Evolutionary conservation across 1,140 invertebrate genomes (phyloP), one percentile per base, ranked within the genome.

Genomic region (Tetramorium simillimum): DNA sequence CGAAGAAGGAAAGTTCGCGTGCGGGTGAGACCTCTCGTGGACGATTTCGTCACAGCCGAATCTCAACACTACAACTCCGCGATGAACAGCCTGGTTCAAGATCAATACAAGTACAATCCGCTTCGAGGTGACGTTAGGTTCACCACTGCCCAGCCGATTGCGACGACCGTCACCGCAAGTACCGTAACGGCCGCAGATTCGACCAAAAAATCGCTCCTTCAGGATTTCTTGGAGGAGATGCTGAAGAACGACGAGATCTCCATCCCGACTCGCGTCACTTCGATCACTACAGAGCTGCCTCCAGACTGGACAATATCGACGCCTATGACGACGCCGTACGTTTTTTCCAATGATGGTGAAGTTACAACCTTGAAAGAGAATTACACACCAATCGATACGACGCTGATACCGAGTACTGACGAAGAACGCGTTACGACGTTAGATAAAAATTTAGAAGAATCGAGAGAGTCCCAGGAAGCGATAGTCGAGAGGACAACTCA

Each of bases 31-130:
- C 94, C 94, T 53, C 76, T 90, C 0, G 14, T 86, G 2, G 94
- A 94, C 53, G 93, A 95, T 53, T 94, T 95, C 28, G 93, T 93
- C 0, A 95, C 93, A 0, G 93, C 94, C 0, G 95, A 95, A 75
- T 94, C 94, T 0, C 94, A 95, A 67, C 90, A 93, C 58, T 93
- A 93, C 51, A 92, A 93, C 28, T 94, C 93, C 10, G 92, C 94
- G 0, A 28, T 92, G 3, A 95, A 95, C 63, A 92, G 88, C 43
- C 75, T 95, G 76, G 81, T 91, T 46, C 91, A 90, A 33, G 90
- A 92, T 40, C 88, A 82, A 37, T 86, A 90, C 77, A 90, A 88
- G 6, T 86, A 88, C 51, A 86, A 87, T 70, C 33, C 88, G 28
- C 18, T 70, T 46, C 87, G 63, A 33, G 33, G 33, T 24, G 65